Evolutionary conservation across 2,888 invertebrate genomes (phyloP).

Genomic region (Meganola albula): DNA sequence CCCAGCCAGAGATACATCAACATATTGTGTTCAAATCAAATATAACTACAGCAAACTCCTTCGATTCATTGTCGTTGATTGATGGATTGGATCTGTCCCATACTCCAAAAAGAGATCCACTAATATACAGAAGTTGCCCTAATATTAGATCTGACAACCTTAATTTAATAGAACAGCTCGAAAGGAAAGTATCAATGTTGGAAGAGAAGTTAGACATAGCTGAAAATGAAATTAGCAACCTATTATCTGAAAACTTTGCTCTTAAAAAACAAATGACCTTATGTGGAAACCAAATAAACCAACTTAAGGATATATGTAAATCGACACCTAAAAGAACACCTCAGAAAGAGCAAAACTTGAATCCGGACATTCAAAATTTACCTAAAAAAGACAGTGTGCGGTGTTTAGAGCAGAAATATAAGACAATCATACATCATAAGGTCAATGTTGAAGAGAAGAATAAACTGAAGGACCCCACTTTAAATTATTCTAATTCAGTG

Average conservation of each 20-base stretch:
- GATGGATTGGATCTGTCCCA: slow-evolving; percentile 1
- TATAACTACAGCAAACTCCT: neutral
- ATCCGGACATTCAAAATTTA: neutral
- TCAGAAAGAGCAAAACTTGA: neutral
- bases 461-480: neutral
- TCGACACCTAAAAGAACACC: neutral
- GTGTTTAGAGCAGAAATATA: neutral
- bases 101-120: slow-evolving; percentile 1
- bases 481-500: too few relatives aligned
- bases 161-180: neutral
- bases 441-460: too few relatives aligned
- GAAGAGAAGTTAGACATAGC: slow-evolving; percentile 1
- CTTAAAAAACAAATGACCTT: slow-evolving; percentile 3
- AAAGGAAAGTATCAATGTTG: neutral
- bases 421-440: too few relatives aligned
- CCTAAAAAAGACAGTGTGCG: neutral
- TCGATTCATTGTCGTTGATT: neutral
- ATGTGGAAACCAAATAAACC: neutral
- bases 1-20: neutral
- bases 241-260: slow-evolving; percentile 1
- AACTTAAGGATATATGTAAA: slow-evolving; percentile 4
- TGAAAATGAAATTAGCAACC: neutral
- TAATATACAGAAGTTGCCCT: slow-evolving; percentile 1
- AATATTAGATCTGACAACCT: neutral
- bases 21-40: neutral